Conservation (phyloP, 2,888 invertebrate species). For the Allolobophora icterica region DNA sequence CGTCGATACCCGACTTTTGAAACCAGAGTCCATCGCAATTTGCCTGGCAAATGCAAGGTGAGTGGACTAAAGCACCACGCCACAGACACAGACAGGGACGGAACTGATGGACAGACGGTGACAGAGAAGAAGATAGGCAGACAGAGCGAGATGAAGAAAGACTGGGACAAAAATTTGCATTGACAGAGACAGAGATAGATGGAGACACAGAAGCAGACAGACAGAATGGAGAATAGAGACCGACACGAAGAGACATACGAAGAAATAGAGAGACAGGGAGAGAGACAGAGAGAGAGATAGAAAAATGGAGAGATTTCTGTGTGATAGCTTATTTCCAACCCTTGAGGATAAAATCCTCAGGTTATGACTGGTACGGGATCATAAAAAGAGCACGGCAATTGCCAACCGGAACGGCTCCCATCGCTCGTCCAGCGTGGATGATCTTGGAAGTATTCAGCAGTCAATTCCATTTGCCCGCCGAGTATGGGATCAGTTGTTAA, state of each 20-base stretch:
- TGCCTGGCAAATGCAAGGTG: neutral
- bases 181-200: neutral
- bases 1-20: neutral
- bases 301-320: neutral
- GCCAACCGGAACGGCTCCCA: neutral
- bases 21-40: conserved; percentile 1
- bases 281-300: too few relatives aligned
- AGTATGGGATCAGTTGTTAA: neutral
- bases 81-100: neutral
- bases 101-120: neutral
- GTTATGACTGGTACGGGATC: conserved; percentile 8
- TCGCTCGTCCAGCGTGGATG: neutral
- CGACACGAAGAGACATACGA: neutral
- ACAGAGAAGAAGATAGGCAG: neutral
- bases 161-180: neutral
- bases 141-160: neutral
- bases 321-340: too few relatives aligned
- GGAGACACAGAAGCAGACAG: neutral
- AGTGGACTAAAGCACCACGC: neutral
- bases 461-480: neutral
- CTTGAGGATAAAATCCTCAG: neutral
- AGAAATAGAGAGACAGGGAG: neutral
- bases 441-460: neutral
- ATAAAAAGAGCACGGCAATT: neutral
- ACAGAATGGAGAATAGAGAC: too few relatives aligned